These are phyloP conservation scores for Tinea trinotella DNA, from an alignment of 2,888 invertebrate species.

Conservation along the genomic window DNA sequence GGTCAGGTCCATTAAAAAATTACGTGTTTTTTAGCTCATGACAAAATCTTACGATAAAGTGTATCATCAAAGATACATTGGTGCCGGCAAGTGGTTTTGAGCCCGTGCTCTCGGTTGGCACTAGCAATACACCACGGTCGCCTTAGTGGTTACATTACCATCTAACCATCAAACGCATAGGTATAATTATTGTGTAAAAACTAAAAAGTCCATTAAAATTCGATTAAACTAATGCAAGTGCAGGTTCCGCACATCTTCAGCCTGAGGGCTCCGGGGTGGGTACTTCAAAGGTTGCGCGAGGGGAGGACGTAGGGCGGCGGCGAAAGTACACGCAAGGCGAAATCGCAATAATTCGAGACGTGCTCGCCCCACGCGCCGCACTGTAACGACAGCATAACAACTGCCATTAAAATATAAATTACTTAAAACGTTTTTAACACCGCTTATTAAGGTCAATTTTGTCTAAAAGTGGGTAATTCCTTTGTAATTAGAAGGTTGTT, in stretches of 20 bases:
- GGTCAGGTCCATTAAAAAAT: too few species aligned
- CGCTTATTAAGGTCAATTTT: too few species aligned
- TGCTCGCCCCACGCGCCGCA: conserved; percentile 17
- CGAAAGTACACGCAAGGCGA: conserved; percentile 17
- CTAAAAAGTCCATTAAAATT: not conserved
- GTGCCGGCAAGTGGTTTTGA: not conserved
- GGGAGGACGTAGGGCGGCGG: not conserved
- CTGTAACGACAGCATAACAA: conserved; percentile 3
- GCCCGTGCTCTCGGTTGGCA: not conserved
- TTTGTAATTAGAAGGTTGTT: too few species aligned
- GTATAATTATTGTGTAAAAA: not conserved
- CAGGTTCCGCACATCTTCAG: conserved; percentile 15
- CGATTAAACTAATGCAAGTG: conserved; percentile 12
- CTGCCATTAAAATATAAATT: too few species aligned
- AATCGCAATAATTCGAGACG: conserved; percentile 20
- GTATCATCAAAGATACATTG: too few species aligned
- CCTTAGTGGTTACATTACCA: too few species aligned
- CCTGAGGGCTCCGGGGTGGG: conserved; percentile 2
- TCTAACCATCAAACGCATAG: not conserved
- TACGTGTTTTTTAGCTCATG: too few species aligned
- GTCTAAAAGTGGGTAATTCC: too few species aligned
- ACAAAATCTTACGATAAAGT: too few species aligned
- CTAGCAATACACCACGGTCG: too few species aligned
- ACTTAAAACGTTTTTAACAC: too few species aligned
- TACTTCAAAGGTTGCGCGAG: conserved; percentile 5